Base-by-base conservation (phyloP, 2,797 vertebrate genomes). In the Cyprinella venusta region DNA sequence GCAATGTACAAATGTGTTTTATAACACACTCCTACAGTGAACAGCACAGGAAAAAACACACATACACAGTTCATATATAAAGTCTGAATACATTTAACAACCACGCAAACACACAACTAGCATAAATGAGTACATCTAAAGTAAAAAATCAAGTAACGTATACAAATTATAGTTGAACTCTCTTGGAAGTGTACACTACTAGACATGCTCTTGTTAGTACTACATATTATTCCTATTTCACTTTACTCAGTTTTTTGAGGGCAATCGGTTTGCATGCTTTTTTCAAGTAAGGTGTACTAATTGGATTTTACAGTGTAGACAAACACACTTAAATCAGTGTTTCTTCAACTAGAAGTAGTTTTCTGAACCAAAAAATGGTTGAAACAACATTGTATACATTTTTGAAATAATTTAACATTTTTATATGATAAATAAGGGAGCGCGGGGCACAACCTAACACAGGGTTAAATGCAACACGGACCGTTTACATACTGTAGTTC, bases 1-100 rank as follows among this genome's bases (percentile, higher is more conserved):
- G 52, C 38, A 38, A 69, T 68, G 63, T 59, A 59, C 72, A 68
- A 69, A 69, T 76, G 45, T 59, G 24, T 82, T 82, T 82, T 56
- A 38, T 59, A 76, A 50, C 50, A 68, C 33, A 68, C 64, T 82
- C 50, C 72, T 13, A 40, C 80, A 9, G 45, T 3, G 80, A 71
- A 72, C 42, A 21, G 6, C n/a, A 48, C 24, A 64, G 24, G 68
- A 81, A 2, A 61, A 63, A 50, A 52, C 36, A 8, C 4, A 72
- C 71, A 50, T 6, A n/a, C 5, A 63, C 3, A 36, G 8, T 64
- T 63, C 26, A 70, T 72, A 38, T 38, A 59, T 81, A 15, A 81
- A 72, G 70, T 65, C 70, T 13, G n/a, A 81, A 72, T 30, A 16
- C 21, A 24, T 81, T 52, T 63, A 72, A 33, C 18, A 21, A 38